These are phyloP conservation scores for Toxotes lorentzi DNA, from an alignment of 2,797 vertebrate genomes.

Conservation along the genomic window DNA sequence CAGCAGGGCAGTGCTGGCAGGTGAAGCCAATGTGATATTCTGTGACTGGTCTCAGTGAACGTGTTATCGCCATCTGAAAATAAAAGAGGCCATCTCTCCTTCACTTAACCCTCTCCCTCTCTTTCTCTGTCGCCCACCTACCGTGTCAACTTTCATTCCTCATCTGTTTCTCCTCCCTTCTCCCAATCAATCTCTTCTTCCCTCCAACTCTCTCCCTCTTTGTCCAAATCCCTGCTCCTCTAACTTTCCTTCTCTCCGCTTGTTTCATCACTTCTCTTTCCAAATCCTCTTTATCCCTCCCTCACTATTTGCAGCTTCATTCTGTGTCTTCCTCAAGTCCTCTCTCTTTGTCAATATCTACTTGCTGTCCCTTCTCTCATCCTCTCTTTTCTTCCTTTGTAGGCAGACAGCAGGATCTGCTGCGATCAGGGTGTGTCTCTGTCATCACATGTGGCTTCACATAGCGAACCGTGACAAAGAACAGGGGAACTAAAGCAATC, in stretches of 20 bases:
- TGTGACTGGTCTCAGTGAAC: conserved; percentile 70
- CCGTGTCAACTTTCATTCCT: conserved; percentile 27
- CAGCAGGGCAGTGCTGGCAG: conserved; percentile 73
- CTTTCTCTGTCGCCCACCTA: conserved; percentile 9
- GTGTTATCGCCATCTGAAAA: conserved; percentile 66
- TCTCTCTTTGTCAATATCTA: conserved; percentile 8
- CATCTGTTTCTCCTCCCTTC: conserved; percentile 24
- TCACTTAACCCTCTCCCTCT: conserved; percentile 44
- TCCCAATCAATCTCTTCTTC: conserved; percentile 26
- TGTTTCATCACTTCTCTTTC: conserved; percentile 34
- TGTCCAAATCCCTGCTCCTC: conserved; percentile 24
- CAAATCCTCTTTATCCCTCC: conserved; percentile 50
- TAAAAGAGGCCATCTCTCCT: conserved; percentile 57
- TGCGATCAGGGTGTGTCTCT: conserved; percentile 45
- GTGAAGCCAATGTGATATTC: conserved; percentile 75
- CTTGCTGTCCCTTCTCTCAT: conserved; percentile 23
- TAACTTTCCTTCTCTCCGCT: conserved; percentile 24
- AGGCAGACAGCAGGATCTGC: conserved; percentile 26
- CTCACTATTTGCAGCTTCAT: conserved; percentile 42
- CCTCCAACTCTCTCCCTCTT: conserved; percentile 13
- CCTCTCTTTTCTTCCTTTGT: conserved; percentile 16
- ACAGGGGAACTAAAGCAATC: conserved; percentile 53
- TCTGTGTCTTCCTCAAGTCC: conserved; percentile 23
- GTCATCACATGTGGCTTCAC: conserved; percentile 59
- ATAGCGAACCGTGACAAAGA: conserved; percentile 36